Evolutionary conservation across 2,888 invertebrate genomes (phyloP).

Genomic region (Erpobdella octoculata): DNA sequence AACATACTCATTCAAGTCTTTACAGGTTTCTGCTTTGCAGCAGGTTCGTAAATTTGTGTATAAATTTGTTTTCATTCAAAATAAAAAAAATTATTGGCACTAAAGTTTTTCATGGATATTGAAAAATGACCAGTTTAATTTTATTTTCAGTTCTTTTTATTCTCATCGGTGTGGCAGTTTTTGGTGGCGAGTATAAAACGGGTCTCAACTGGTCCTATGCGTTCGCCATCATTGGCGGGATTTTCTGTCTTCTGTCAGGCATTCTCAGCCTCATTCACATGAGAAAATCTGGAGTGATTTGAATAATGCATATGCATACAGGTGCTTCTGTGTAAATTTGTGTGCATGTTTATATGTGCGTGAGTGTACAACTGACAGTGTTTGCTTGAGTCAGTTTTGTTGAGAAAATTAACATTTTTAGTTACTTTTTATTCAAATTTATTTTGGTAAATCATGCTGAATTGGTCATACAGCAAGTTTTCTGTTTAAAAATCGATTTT

Average conservation of each 20-base stretch:
- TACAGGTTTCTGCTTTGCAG: slow-evolving; percentile 31
- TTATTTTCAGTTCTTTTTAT: slow-evolving; percentile 35
- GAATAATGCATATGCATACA: too few species aligned
- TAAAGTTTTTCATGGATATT: not conserved
- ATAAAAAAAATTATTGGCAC: not conserved
- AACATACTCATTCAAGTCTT: slow-evolving; percentile 35
- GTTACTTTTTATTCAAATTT: too few species aligned
- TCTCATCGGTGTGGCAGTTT: slow-evolving; percentile 36
- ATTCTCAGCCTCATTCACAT: slow-evolving; percentile 35
- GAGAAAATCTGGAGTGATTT: slow-evolving; percentile 33
- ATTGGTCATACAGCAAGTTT: too few species aligned
- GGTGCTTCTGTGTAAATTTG: too few species aligned
- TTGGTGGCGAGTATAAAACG: slow-evolving; percentile 29
- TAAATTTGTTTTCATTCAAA: too few species aligned
- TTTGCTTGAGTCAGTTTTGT: too few species aligned
- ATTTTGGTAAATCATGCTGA: too few species aligned
- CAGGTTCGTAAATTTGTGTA: slow-evolving; percentile 24
- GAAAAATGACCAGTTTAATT: not conserved
- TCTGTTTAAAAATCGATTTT: too few species aligned
- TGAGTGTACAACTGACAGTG: too few species aligned
- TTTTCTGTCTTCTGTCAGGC: slow-evolving; percentile 34
- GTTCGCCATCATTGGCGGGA: slow-evolving; percentile 33
- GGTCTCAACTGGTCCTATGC: slow-evolving; percentile 36
- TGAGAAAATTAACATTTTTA: too few species aligned
- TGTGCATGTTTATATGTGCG: too few species aligned